A percentile compares a stretch with the other conserved stretches of the same genome.
Evolutionary conservation across 2,113 vertebrate species (phyloP).

Genomic region (Salvelinus sp.): DNA sequence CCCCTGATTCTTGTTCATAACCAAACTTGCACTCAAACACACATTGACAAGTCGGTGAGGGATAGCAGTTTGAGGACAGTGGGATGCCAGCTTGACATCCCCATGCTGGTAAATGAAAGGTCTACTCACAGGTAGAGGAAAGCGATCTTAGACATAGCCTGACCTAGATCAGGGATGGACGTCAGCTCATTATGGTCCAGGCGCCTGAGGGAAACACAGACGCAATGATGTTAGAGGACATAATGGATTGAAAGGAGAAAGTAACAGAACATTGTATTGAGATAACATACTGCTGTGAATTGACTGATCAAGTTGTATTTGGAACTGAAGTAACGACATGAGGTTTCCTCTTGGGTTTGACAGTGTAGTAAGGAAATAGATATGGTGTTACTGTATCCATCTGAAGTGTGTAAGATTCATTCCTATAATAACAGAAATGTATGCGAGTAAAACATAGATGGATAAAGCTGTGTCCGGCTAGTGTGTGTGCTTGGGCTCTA

Average conservation of each 20-base stretch:
- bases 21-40: neutral
- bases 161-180: constrained; percentile 83
- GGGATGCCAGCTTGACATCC: neutral
- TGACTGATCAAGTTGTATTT: too few species aligned
- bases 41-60: constrained; percentile 37
- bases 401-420: too few species aligned
- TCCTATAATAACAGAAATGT: constrained; percentile 18
- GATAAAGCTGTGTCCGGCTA: constrained; percentile 35
- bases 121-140: constrained; percentile 89
- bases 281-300: too few species aligned
- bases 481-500: neutral
- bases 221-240: neutral
- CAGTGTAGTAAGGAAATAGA: too few species aligned
- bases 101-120: neutral
- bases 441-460: constrained; percentile 39
- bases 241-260: neutral
- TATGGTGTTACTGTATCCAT: too few species aligned
- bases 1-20: neutral
- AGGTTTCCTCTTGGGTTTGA: too few species aligned
- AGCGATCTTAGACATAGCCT: constrained; percentile 69
- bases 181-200: constrained; percentile 91
- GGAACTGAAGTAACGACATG: too few species aligned
- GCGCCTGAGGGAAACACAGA: constrained; percentile 75
- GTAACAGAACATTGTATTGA: neutral
- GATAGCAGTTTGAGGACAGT: constrained; percentile 4